phyloP scores from a whole-genome alignment of 2,888 invertebrate species.

The Cantharis rufa region DNA sequence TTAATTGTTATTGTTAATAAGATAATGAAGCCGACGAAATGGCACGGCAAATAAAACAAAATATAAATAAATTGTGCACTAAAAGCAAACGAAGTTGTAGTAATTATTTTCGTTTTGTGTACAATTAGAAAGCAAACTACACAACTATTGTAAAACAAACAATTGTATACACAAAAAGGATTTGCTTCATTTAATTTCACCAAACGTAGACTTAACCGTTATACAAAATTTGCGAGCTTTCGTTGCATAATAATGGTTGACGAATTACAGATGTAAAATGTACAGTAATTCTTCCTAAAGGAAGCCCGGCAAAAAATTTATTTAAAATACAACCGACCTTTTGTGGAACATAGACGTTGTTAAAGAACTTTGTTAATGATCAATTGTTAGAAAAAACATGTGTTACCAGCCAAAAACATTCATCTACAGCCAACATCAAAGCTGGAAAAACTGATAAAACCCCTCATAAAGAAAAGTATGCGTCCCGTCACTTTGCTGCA shows the following conservation, averaged over 20 bases:
- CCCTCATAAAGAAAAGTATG: constrained; percentile 33
- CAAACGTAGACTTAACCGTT: background rate
- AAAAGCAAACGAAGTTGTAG: constrained; percentile 29
- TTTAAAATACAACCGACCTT: background rate
- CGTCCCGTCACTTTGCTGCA: constrained; percentile 37
- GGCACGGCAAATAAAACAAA: background rate
- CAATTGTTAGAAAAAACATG: constrained; percentile 17
- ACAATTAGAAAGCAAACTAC: constrained; percentile 35
- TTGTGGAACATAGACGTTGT: background rate
- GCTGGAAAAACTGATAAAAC: constrained; percentile 26
- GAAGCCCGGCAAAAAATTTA: background rate
- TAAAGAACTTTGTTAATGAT: constrained; percentile 16
- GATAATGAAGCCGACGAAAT: background rate
- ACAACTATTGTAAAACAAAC: constrained; percentile 28
- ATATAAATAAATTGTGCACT: background rate
- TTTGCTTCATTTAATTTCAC: constrained; percentile 27
- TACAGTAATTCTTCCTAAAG: background rate
- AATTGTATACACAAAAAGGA: constrained; percentile 27
- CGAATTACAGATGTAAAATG: background rate
- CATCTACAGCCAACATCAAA: constrained; percentile 28
- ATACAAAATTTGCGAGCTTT: background rate
- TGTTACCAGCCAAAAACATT: constrained; percentile 26
- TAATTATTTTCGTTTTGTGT: constrained; percentile 46
- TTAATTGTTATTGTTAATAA: background rate
- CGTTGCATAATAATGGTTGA: background rate